Evolutionary conservation across 1,140 invertebrate species (phyloP).

Genomic region (Drosophila sucinea): DNA sequence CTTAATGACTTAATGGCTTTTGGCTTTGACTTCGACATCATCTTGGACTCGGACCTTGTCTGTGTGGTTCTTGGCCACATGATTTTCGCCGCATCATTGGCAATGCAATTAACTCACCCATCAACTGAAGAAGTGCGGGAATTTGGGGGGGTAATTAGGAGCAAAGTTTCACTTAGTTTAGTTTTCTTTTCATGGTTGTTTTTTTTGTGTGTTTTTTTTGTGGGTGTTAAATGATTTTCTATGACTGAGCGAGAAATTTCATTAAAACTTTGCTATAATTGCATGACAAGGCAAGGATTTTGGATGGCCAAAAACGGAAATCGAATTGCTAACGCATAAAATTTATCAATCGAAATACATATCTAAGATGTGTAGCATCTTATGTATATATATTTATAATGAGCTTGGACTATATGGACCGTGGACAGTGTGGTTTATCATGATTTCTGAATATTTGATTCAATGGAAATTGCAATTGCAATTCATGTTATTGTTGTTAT

Average conservation of each 20-base stretch:
- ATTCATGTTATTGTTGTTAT: conserved; percentile 16
- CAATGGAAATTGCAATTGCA: conserved; percentile 25
- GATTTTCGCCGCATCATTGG: conserved; percentile 74
- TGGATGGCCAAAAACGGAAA: conserved; percentile 13
- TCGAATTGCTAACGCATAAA: background rate
- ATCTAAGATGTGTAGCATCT: background rate
- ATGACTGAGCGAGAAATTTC: conserved; percentile 73
- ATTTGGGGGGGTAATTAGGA: conserved; percentile 56
- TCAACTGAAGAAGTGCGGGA: background rate
- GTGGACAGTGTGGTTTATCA: background rate
- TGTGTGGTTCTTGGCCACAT: conserved; percentile 22
- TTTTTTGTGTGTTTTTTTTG: conserved; percentile 13
- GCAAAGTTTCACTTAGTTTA: conserved; percentile 21
- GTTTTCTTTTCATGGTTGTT: conserved; percentile 13
- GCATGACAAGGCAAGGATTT: conserved; percentile 74
- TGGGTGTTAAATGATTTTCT: conserved; percentile 52
- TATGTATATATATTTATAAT: background rate
- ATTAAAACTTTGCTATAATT: conserved; percentile 76
- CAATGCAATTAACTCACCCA: conserved; percentile 68
- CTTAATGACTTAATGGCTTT: conserved; percentile 73
- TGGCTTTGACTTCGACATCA: conserved; percentile 7
- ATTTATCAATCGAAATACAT: background rate
- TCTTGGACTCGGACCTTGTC: conserved; percentile 2
- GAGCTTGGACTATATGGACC: background rate
- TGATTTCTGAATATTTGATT: conserved; percentile 41